Evolutionary conservation across 1,140 invertebrate species (phyloP), one percentile per base, ranked within the genome.

Genomic region (Penaeus vannamei): DNA sequence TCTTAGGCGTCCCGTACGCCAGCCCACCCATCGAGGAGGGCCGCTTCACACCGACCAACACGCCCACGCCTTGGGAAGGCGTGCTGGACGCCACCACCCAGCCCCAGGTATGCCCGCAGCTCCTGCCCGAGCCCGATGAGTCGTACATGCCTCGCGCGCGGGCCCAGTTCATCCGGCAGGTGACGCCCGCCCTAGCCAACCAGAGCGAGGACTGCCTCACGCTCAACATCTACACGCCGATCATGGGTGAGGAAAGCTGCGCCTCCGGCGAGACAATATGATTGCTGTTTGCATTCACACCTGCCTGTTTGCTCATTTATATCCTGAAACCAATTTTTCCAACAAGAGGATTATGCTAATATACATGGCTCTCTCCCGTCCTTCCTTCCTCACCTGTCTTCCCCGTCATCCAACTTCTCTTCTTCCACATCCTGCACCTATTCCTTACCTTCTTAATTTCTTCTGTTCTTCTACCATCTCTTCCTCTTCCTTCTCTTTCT

Each of bases 191-290:
- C 93, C 94, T 99, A 84, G 95, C 95, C 92, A 97, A 98, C 92
- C 98, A 99, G 93, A 98, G 96, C 92, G 98, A 99, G 94, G 98
- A 99, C 93, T 99, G 98, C 92, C 95, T 99, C 36, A 98, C 98
- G 92, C 94, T 99, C 92, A 99, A 99, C 93, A 97, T 99, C 91
- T 99, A 98, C 93, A 96, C 97, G 22, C 98, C 98, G 4, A 95
- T 90, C 26, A 89, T 90, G 85, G 91, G 89, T 91, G 60, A 89
- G 91, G 85, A 19, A 36, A 17, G 17, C 12, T 0, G 53, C 12
- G 12, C 53, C 53, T 12, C 53, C 53, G 17, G 53, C 0, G 53
- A 1, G 14, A 53, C 12, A 0, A 12, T 2, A 17, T 12, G 8
- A 53, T 10, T 53, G 10, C 12, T 53, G 53, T 53, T 1, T 53